Conservation (phyloP, 2,113 vertebrate species). For the Felis chaus region DNA sequence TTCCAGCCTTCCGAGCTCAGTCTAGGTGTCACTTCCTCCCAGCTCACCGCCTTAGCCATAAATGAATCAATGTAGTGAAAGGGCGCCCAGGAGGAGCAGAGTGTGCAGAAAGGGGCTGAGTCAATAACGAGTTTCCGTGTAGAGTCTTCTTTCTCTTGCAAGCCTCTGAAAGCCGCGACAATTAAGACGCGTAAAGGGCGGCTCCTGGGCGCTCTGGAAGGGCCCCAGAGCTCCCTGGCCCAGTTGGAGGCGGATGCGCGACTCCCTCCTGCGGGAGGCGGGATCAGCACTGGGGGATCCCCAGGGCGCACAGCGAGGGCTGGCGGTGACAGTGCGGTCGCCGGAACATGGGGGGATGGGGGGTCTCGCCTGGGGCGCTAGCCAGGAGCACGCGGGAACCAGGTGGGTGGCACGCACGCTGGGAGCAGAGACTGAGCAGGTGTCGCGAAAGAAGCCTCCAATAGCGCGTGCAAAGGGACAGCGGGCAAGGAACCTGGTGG, state of each 20-base stretch:
- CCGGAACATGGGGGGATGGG: neutral
- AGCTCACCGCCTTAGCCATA: neutral
- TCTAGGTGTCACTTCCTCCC: neutral
- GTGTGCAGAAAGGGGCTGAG: neutral
- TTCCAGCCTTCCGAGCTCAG: neutral
- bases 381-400: neutral
- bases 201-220: neutral
- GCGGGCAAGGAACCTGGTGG: neutral
- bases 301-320: neutral
- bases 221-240: neutral
- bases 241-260: accelerated
- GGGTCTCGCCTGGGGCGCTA: no score
- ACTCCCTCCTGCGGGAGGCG: accelerated
- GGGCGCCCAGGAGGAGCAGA: neutral
- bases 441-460: neutral
- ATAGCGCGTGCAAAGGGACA: neutral
- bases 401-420: neutral
- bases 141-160: neutral
- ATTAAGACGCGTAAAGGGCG: neutral
- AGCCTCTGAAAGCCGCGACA: neutral
- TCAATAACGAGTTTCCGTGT: neutral
- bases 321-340: neutral
- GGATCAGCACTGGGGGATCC: neutral
- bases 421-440: neutral
- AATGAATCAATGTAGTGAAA: neutral